These are phyloP conservation scores for Harmothoe impar DNA, from an alignment of 2,888 invertebrate species.

Conservation along the genomic window DNA sequence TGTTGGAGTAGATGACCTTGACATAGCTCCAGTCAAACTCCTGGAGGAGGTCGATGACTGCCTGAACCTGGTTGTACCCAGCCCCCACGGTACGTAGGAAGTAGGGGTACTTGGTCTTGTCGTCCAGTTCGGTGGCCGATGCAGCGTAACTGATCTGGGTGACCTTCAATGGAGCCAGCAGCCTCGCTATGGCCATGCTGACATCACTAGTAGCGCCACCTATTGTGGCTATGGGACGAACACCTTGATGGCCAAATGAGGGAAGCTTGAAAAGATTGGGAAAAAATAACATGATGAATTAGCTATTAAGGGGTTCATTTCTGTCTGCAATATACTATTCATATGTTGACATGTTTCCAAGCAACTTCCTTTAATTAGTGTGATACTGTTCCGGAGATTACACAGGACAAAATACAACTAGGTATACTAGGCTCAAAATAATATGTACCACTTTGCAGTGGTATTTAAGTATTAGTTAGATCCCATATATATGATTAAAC, in stretches of 20 bases:
- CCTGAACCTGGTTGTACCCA: slow-evolving; percentile 77
- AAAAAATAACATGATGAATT: background rate
- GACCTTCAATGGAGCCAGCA: slow-evolving; percentile 74
- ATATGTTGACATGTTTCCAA: too few relatives aligned
- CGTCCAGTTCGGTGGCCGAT: slow-evolving; percentile 76
- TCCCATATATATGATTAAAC: too few relatives aligned
- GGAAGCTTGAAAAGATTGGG: background rate
- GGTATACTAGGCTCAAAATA: too few relatives aligned
- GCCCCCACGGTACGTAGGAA: slow-evolving; percentile 80
- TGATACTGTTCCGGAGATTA: too few relatives aligned
- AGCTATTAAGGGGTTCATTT: too few relatives aligned
- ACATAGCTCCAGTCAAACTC: slow-evolving; percentile 77
- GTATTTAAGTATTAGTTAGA: too few relatives aligned
- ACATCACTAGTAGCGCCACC: slow-evolving; percentile 74
- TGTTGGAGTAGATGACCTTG: slow-evolving; percentile 76
- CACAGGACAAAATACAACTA: too few relatives aligned
- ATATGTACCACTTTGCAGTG: too few relatives aligned
- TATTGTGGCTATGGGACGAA: slow-evolving; percentile 53
- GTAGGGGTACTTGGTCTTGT: slow-evolving; percentile 76
- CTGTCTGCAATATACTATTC: too few relatives aligned
- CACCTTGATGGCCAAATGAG: background rate
- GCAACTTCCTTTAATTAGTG: too few relatives aligned
- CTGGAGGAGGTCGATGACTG: slow-evolving; percentile 75
- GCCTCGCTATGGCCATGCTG: slow-evolving; percentile 73
- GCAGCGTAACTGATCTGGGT: slow-evolving; percentile 77